A percentile compares a stretch with the other conserved stretches of the same genome.
Conservation (phyloP, 2,888 invertebrate genomes). For the Xylota sylvarum region DNA sequence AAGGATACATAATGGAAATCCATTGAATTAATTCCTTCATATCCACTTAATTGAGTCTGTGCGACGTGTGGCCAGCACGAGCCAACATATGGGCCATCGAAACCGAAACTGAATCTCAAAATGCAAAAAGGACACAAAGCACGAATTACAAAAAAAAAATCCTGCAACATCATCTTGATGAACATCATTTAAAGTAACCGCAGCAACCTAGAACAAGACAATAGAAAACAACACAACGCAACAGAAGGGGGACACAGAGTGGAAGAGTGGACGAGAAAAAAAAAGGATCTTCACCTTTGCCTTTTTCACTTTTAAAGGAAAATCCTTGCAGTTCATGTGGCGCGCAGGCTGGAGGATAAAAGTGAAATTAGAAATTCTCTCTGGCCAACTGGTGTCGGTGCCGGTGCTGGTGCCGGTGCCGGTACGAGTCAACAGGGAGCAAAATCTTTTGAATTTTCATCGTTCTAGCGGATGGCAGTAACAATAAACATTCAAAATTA, state of each 20-base stretch:
- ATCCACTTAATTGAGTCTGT: slow-evolving; percentile 74
- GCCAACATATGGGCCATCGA: slow-evolving; percentile 71
- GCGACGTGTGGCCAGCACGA: slow-evolving; percentile 72
- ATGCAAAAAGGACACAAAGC: slow-evolving; percentile 73
- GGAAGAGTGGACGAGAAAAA: slow-evolving; percentile 13
- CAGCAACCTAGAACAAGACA: slow-evolving; percentile 49
- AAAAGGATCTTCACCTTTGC: slow-evolving; percentile 67
- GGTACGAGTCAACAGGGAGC: slow-evolving; percentile 1
- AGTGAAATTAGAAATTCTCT: slow-evolving; percentile 72
- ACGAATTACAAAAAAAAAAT: slow-evolving; percentile 34
- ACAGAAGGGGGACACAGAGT: slow-evolving; percentile 57
- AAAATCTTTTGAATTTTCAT: slow-evolving; percentile 38
- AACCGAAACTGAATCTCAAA: slow-evolving; percentile 67
- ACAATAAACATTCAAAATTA: slow-evolving; percentile 75
- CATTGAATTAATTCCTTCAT: slow-evolving; percentile 67
- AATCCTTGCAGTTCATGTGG: slow-evolving; percentile 45
- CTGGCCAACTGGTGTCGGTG: slow-evolving; percentile 67
- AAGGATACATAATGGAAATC: slow-evolving; percentile 58
- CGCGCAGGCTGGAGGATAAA: slow-evolving; percentile 60
- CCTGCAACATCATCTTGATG: slow-evolving; percentile 60
- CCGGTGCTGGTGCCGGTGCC: not conserved
- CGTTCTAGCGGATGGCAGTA: slow-evolving; percentile 52
- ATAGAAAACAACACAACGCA: slow-evolving; percentile 46
- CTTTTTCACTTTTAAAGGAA: slow-evolving; percentile 72
- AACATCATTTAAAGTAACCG: slow-evolving; percentile 70